Evolutionary conservation across 2,113 vertebrate species (phyloP).

Genomic region (Crotalus tigris): DNA sequence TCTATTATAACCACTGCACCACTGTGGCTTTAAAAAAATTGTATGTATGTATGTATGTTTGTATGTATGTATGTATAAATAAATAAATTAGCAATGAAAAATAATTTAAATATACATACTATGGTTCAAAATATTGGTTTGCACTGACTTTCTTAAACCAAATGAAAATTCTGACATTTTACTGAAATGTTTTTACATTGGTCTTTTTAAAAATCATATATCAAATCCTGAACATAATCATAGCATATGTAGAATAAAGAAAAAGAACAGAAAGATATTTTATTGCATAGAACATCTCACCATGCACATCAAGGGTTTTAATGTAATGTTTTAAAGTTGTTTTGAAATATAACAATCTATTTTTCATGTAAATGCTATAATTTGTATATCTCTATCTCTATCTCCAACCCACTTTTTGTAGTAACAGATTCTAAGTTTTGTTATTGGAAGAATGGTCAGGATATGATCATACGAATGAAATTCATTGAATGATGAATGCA

Average conservation of each 20-base stretch:
- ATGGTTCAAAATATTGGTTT: slow-evolving; percentile 6
- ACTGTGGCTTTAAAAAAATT: no score
- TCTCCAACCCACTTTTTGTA: slow-evolving; percentile 18
- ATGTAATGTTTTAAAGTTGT: not conserved
- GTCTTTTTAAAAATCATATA: not conserved
- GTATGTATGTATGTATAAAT: no score
- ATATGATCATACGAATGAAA: slow-evolving; percentile 27
- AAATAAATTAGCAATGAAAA: not conserved
- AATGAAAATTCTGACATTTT: not conserved
- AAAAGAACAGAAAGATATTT: not conserved
- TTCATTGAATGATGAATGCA: slow-evolving; percentile 45
- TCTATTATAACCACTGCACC: no score
- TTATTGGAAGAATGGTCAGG: slow-evolving; percentile 33
- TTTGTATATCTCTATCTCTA: not conserved
- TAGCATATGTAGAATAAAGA: not conserved
- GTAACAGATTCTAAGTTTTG: slow-evolving; percentile 37
- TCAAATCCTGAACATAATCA: not conserved
- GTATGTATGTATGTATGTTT: no score
- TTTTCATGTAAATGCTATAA: not conserved
- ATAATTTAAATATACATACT: not conserved
- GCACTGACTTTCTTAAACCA: not conserved
- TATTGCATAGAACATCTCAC: not conserved
- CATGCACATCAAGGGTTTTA: not conserved
- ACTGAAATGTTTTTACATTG: not conserved
- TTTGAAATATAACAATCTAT: not conserved